Evolutionary conservation across 1,140 invertebrate genomes (phyloP), one percentile per base, ranked within the genome.

Genomic region (Dysdera silvatica): DNA sequence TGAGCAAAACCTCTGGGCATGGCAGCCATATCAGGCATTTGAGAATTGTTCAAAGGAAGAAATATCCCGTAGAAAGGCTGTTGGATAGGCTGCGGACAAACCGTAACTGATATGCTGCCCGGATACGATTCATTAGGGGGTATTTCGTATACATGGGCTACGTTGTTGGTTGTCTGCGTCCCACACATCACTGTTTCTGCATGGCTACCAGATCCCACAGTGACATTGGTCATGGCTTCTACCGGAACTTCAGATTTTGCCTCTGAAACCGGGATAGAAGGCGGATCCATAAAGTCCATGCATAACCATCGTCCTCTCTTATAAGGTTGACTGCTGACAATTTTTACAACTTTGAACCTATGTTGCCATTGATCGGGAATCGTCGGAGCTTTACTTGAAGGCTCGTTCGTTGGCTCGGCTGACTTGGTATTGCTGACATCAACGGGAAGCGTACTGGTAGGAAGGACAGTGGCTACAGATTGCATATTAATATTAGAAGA

Each of bases 261-360:
- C 20, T 57, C 61, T n/a, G n/a, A n/a, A 16, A 43, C 33, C 20
- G 59, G 33, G 23, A 56, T 51, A 23, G 63, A 62, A 82, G 56
- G 86, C 84, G 73, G 87, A 79, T 96, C 91, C 71, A 92, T 80
- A 78, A 93, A 96, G 77, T 97, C 93, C 84, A 93, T 90, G 77
- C 92, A 96, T 69, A 87, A 86, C 94, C 94, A 97, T 71, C 93
- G 79, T 26, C 94, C 94, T 40, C 93, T 82, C 68, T 88, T 87
- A 72, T 95, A 95, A 4, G 93, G 93, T 76, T 96, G 91, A 24
- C 89, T 89, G 73, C 88, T 94, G 76, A 93, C 91, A 64, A 96
- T 92, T 81, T 95, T 96, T 24, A 97, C 92, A 68, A 96, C 91
- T 81, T 93, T 93, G 76, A 97, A 97, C 65, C 91, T 68, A 65